A percentile compares a stretch with the other conserved stretches of the same genome.
Conservation (phyloP, 2,888 invertebrate species). For the Eurois occulta region DNA sequence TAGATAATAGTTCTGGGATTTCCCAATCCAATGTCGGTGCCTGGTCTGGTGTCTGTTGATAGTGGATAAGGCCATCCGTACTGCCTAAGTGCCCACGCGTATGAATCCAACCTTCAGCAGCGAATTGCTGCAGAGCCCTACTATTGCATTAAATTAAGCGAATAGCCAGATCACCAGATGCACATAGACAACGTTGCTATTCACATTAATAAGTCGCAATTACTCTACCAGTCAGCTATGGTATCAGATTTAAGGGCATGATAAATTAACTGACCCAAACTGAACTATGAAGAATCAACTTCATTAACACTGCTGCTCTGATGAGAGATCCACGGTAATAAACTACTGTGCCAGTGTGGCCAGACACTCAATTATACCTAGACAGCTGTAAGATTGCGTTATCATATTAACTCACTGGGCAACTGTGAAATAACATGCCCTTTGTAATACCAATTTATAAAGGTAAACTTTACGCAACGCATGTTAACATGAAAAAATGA, state of each 20-base stretch:
- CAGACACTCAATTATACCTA: constrained; percentile 64
- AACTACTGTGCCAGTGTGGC: constrained; percentile 53
- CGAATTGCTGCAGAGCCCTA: constrained; percentile 9
- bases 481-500: constrained; percentile 76
- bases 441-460: constrained; percentile 81
- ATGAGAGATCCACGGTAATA: constrained; percentile 49
- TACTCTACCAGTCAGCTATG: constrained; percentile 39
- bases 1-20: not conserved
- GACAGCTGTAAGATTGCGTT: constrained; percentile 73
- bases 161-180: constrained; percentile 54
- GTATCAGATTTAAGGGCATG: constrained; percentile 46
- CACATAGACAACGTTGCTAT: constrained; percentile 42
- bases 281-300: constrained; percentile 52
- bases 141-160: constrained; percentile 36
- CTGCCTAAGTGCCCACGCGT: not conserved
- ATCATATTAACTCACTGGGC: constrained; percentile 65
- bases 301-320: constrained; percentile 44
- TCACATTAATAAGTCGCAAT: constrained; percentile 48
- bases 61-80: constrained; percentile 10
- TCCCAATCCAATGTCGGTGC: not conserved
- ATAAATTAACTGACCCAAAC: constrained; percentile 36
- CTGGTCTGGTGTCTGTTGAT: constrained; percentile 4
- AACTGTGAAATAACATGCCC: constrained; percentile 78
- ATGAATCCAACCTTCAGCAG: not conserved
- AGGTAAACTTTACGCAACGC: constrained; percentile 79